These are phyloP conservation scores for Donacobius atricapilla DNA, from an alignment of 2,113 vertebrate genomes.

Conservation along the genomic window DNA sequence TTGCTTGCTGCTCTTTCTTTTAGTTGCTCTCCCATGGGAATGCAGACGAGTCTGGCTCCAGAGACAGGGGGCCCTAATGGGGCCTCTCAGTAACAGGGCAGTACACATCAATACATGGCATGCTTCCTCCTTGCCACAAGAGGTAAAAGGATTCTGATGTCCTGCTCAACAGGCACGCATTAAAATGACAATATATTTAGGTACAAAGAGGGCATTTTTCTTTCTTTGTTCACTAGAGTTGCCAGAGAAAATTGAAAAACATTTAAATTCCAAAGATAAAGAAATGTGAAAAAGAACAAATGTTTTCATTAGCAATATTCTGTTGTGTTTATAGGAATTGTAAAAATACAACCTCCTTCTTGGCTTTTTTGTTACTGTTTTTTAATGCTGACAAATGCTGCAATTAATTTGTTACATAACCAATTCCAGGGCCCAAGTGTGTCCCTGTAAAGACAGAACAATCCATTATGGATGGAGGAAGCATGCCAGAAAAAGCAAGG, in stretches of 20 bases:
- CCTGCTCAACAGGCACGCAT: neutral
- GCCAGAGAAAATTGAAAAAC: neutral
- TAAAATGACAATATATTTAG: neutral
- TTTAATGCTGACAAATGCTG: conserved; percentile 6
- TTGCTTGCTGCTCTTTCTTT: neutral
- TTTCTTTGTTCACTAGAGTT: neutral
- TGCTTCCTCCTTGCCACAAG: neutral
- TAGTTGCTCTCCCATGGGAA: neutral
- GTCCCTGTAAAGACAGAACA: conserved; percentile 7
- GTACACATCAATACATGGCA: neutral
- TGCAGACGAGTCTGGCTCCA: neutral
- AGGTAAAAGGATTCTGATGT: neutral
- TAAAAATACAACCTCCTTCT: neutral
- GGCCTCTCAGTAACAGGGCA: neutral
- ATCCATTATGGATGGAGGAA: conserved; percentile 22
- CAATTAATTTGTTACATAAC: conserved; percentile 48
- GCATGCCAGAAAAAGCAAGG: conserved; percentile 49
- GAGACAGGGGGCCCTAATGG: neutral
- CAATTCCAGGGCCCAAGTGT: neutral
- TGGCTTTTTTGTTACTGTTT: neutral
- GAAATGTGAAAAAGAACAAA: neutral
- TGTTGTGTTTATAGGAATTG: neutral
- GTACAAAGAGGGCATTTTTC: neutral
- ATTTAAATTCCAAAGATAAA: neutral
- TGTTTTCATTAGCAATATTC: neutral